These are phyloP conservation scores for Glyphotaelius pellucidus DNA, from an alignment of 2,888 invertebrate species.

Conservation along the genomic window DNA sequence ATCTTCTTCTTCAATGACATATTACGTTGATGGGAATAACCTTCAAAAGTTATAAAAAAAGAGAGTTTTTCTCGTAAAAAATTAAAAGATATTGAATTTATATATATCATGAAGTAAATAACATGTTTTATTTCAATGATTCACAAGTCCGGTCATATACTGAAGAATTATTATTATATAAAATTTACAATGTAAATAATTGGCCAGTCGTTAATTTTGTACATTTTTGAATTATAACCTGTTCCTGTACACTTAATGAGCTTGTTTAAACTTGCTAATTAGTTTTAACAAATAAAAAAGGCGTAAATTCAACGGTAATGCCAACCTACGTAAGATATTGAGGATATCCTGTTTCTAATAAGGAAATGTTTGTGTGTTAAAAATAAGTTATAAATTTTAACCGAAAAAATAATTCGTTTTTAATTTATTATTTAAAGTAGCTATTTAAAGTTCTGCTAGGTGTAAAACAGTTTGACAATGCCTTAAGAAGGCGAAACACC, in stretches of 20 bases:
- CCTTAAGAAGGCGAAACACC: too few relatives aligned
- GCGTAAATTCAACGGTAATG: background rate
- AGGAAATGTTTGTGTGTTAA: background rate
- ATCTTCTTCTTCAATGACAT: too few relatives aligned
- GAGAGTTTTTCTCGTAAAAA: too few relatives aligned
- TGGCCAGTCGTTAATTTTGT: background rate
- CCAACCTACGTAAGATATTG: background rate
- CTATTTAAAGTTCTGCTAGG: too few relatives aligned
- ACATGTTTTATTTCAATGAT: background rate
- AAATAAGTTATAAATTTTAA: too few relatives aligned
- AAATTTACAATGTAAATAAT: too few relatives aligned
- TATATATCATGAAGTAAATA: background rate
- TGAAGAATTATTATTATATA: background rate
- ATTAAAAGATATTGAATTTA: background rate
- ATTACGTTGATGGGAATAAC: too few relatives aligned
- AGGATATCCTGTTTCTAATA: background rate
- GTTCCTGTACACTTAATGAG: background rate
- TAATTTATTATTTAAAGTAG: too few relatives aligned
- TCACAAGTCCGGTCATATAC: background rate
- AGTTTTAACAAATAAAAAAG: background rate
- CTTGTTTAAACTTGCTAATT: background rate
- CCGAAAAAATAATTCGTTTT: too few relatives aligned
- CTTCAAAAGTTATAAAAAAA: too few relatives aligned
- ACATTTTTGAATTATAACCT: background rate
- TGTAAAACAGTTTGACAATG: too few relatives aligned